Base-by-base conservation (phyloP, 1,140 invertebrate genomes). In the Drosophila dunni region DNA sequence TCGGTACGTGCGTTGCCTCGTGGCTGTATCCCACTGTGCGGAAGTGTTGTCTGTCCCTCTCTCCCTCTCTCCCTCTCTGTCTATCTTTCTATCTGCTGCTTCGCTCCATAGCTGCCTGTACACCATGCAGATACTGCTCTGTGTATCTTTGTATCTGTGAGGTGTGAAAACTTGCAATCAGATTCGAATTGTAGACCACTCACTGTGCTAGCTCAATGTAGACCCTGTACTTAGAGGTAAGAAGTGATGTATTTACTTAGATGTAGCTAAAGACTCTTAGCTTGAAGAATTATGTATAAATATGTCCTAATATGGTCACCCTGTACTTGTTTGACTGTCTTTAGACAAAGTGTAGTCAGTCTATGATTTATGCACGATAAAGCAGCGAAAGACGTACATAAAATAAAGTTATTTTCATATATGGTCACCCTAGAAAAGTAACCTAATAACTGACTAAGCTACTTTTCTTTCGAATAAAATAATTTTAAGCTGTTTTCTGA, bases 121-220 rank as follows among this genome's bases (percentile, higher is more conserved):
- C 48, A 13, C 11, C 11, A 24, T 48, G 45, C 45, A 65, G 61
- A 54, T 45, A 56, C 29, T 15, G 36, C 42, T 45, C 8, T 1
- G 9, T n/a, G 33, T 33, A 29, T 65, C 29, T 38, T 10, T 60
- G 20, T 61, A 17, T 46, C 46, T 9, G 44, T 57, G 62, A 66
- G 62, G 68, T 71, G 68, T 71, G 68, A 71, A 71, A 64, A 71
- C 50, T 53, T 54, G 67, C 67, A 70, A 24, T 45, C 50, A 15
- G 54, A 34, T 17, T 65, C 13, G 29, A 54, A 54, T 24, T 58
- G 48, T 10, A 34, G 54, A 50, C 20, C 24, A 13, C 65, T 60
- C 11, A 24, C 51, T 54, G 51, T 56, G 63, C 11, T 13, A 29
- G 20, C 40, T 29, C 24, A 29, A 0, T 29, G 3, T 29, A 29